Evolutionary conservation across 2,797 vertebrate species (phyloP).

Genomic region (Australoheros facetus): DNA sequence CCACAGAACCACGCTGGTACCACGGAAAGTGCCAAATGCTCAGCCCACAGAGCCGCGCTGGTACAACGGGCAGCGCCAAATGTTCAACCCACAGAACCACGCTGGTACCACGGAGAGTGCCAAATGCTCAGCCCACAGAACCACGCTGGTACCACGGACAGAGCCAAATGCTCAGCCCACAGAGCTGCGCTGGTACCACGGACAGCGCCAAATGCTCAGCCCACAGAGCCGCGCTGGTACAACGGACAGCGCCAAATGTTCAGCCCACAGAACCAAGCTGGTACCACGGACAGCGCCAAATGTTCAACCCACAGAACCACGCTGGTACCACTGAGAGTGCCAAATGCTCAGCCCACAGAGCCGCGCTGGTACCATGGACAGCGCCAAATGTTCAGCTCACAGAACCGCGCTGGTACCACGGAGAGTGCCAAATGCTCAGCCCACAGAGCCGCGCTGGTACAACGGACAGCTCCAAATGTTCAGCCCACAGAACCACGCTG

Average conservation of each 20-base stretch:
- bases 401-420: background rate
- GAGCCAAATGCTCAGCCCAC: background rate
- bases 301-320: background rate
- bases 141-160: background rate
- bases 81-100: background rate
- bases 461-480: conserved; percentile 4
- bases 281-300: background rate
- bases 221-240: too few species aligned
- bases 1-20: background rate
- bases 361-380: background rate
- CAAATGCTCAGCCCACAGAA: background rate
- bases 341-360: too few species aligned
- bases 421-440: conserved; percentile 4
- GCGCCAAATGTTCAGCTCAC: background rate
- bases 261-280: too few species aligned
- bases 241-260: too few species aligned
- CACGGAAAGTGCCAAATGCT: conserved; percentile 3
- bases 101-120: background rate
- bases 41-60: background rate
- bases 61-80: background rate
- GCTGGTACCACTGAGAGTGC: background rate
- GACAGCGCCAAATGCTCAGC: too few species aligned
- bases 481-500: background rate
- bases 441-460: background rate
- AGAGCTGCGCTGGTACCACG: too few species aligned